Base-by-base conservation (phyloP, 1,140 invertebrate species). In the Nixonia krombeini region DNA sequence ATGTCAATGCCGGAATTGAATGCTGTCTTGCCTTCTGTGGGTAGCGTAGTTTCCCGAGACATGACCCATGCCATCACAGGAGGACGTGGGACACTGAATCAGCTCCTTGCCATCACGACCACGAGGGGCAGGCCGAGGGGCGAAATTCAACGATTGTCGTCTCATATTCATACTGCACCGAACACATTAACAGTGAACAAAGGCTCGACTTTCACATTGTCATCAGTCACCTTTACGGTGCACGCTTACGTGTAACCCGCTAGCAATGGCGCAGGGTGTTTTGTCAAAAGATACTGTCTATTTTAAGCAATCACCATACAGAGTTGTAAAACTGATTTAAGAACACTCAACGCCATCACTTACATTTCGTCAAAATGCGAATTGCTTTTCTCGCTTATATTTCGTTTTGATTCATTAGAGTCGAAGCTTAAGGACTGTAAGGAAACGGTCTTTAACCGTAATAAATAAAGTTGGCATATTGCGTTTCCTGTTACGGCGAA, bases 1-100 rank as follows among this genome's bases (percentile, higher is more conserved):
- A 70, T 76, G 71, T 72, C 69, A 75, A 74, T 72, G 73, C 67
- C 41, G 61, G 65, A 74, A 75, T 62, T 77, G 69, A 77, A 81
- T 79, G 73, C 78, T 75, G 81, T 83, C 85, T 87, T 86, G 88
- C 87, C 87, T 91, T 83, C 90, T 87, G 82, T 91, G 91, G 76
- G 90, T 91, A 83, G 89, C 87, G 86, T 91, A 92, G 87, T 91
- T 92, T 79, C 88, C 91, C 75, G 89, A 91, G 76, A 91, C 83
- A 85, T 91, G 90, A 73, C 90, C 90, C 86, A 89, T 88, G 81
- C 91, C 91, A 86, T 92, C 90, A 85, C 91, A 93, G 72, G 88
- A 89, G 63, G 89, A 88, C 53, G 89, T 91, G 51, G 91, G 91
- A 79, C 91, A 93, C 80, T 90, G 89, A 79, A 91, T 88, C 78